These are phyloP conservation scores for Azorinus chamasolen DNA, from an alignment of 2,888 invertebrate genomes.

Conservation along the genomic window DNA sequence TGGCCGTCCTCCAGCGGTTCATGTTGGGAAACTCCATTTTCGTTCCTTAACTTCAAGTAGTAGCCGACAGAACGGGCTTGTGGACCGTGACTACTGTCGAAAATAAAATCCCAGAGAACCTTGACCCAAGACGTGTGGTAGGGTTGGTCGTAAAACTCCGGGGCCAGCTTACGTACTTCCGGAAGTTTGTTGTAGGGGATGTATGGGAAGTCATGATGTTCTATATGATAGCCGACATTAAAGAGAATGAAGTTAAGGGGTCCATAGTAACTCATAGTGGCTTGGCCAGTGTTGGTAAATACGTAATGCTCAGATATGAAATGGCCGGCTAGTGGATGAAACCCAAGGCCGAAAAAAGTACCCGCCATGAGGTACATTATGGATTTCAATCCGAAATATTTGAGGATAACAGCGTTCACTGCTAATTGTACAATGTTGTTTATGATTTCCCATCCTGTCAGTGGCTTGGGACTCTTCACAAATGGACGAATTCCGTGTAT, in stretches of 20 bases:
- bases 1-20: neutral
- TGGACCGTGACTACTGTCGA: constrained; percentile 97
- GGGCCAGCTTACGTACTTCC: constrained; percentile 88
- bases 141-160: constrained; percentile 97
- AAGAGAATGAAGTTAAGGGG: constrained; percentile 85
- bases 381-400: constrained; percentile 79
- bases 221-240: constrained; percentile 86
- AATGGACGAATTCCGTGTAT: constrained; percentile 85
- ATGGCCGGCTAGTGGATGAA: constrained; percentile 85
- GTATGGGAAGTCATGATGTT: constrained; percentile 86
- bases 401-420: constrained; percentile 78
- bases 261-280: constrained; percentile 86
- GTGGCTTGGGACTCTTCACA: constrained; percentile 84
- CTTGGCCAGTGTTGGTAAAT: constrained; percentile 82
- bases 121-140: constrained; percentile 97
- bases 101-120: constrained; percentile 97
- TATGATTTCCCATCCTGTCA: constrained; percentile 82
- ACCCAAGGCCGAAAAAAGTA: constrained; percentile 83
- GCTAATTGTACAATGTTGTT: constrained; percentile 79
- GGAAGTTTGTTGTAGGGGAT: constrained; percentile 84
- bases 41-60: constrained; percentile 18
- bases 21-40: constrained; percentile 7
- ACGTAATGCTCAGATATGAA: constrained; percentile 86
- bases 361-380: constrained; percentile 82
- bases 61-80: constrained; percentile 91